phyloP scores from a whole-genome alignment of 2,113 vertebrate genomes.

The Orthonyx spaldingii region DNA sequence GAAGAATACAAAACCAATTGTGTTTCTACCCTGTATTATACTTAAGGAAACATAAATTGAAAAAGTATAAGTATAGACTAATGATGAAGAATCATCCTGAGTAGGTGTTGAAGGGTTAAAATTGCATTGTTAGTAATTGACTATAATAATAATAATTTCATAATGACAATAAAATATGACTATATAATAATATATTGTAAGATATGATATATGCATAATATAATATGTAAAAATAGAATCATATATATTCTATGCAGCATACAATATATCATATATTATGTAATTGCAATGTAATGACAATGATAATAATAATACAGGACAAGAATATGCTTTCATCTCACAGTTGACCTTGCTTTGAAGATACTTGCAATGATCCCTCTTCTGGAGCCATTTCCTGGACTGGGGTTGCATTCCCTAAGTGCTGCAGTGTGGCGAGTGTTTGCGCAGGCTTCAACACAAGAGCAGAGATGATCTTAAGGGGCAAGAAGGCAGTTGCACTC shows the following conservation, averaged over 20 bases:
- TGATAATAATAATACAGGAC: neutral
- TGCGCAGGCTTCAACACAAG: rapidly evolving
- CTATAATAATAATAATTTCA: neutral
- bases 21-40: neutral
- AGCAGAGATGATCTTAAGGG: neutral
- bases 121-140: neutral
- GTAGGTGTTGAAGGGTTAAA: neutral
- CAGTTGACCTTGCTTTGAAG: neutral
- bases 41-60: neutral
- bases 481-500: neutral
- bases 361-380: neutral
- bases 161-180: neutral
- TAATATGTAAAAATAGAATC: too few species aligned
- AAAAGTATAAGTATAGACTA: neutral
- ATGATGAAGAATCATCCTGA: neutral
- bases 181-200: neutral
- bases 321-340: neutral
- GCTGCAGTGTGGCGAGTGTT: neutral
- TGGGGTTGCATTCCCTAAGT: neutral
- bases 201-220: neutral
- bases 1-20: neutral
- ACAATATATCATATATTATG: neutral
- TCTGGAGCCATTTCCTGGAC: neutral
- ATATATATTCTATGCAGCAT: neutral
- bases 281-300: neutral